These are phyloP conservation scores for Aphis craccivora DNA, from an alignment of 1,140 invertebrate species.

Conservation along the genomic window DNA sequence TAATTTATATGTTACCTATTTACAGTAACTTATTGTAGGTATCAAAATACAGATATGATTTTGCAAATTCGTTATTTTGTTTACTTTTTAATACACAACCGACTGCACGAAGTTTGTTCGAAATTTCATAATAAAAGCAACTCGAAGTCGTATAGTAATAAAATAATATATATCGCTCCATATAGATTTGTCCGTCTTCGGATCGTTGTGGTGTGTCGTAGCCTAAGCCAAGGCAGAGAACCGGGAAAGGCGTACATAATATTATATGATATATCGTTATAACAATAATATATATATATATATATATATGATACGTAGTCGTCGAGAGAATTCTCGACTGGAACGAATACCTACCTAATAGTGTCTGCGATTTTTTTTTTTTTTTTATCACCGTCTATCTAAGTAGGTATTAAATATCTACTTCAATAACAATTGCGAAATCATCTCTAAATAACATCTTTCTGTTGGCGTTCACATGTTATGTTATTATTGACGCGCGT, in stretches of 20 bases:
- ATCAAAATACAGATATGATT: neutral
- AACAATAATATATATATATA: too few species aligned
- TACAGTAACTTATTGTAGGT: neutral
- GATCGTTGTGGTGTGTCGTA: neutral
- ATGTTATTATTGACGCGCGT: conserved; percentile 10
- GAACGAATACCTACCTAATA: neutral
- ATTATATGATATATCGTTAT: neutral
- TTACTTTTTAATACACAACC: too few species aligned
- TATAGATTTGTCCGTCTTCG: neutral
- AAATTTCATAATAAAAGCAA: neutral
- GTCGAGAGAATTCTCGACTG: neutral
- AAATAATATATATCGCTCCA: neutral
- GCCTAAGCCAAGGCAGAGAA: neutral
- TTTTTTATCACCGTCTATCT: neutral
- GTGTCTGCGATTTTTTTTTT: neutral
- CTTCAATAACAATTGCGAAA: neutral
- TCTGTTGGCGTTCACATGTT: neutral
- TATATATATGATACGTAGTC: neutral
- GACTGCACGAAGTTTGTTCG: neutral
- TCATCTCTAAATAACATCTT: neutral
- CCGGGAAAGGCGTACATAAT: neutral
- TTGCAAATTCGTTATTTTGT: neutral
- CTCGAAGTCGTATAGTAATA: neutral
- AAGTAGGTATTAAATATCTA: neutral
- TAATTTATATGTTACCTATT: neutral